phyloP scores from a whole-genome alignment of 2,888 invertebrate genomes.

The Oscheius sp. region DNA sequence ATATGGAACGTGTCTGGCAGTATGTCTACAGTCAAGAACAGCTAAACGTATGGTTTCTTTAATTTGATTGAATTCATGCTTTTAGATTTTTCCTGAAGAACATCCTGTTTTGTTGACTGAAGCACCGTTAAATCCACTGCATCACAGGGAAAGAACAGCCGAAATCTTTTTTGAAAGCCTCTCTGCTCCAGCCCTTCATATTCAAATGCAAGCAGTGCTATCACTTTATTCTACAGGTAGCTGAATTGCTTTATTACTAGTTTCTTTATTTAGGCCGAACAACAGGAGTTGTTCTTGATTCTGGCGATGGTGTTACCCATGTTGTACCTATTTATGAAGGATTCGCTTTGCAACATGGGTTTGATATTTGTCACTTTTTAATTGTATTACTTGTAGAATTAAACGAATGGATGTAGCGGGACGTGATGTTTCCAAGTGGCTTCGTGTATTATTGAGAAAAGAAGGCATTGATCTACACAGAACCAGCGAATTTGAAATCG shows the following conservation, averaged over 20 bases:
- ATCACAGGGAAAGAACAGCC: constrained; percentile 95
- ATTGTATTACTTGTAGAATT: no score
- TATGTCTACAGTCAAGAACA: constrained; percentile 96
- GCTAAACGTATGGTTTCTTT: constrained; percentile 78
- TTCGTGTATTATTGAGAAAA: constrained; percentile 88
- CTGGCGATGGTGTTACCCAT: constrained; percentile 98
- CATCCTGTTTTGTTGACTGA: constrained; percentile 97
- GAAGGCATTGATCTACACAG: constrained; percentile 96
- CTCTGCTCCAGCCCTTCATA: constrained; percentile 96
- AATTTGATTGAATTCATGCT: no score
- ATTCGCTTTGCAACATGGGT: constrained; percentile 93
- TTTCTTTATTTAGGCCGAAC: constrained; percentile 82
- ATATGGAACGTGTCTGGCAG: constrained; percentile 99
- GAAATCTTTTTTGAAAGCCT: constrained; percentile 99
- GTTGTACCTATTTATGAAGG: constrained; percentile 99
- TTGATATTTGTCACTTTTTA: no score
- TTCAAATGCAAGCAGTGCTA: constrained; percentile 96
- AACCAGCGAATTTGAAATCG: constrained; percentile 96
- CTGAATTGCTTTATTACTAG: neutral
- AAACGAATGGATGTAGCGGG: constrained; percentile 98
- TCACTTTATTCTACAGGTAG: constrained; percentile 83
- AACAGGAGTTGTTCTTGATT: constrained; percentile 96
- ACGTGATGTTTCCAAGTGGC: constrained; percentile 92
- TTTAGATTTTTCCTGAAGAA: constrained; percentile 73
- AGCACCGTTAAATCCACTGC: constrained; percentile 94